These are phyloP conservation scores for Neoarius graeffei DNA, from an alignment of 2,113 vertebrate species.

Conservation along the genomic window DNA sequence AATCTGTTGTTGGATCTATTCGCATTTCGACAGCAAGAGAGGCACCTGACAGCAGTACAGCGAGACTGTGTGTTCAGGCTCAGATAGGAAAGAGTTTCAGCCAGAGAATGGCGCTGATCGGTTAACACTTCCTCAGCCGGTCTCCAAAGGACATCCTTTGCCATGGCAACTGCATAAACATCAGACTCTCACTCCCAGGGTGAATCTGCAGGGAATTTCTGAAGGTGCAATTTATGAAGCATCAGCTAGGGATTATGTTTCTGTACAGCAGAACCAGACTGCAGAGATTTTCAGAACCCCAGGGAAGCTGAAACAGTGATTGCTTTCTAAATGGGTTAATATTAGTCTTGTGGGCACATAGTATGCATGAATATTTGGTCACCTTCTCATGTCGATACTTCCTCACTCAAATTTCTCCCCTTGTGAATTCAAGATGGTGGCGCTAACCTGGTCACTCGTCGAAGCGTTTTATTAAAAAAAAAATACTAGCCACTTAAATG, in stretches of 20 bases:
- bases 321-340: conserved; percentile 25
- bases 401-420: not conserved
- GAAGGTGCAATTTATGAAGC: conserved; percentile 54
- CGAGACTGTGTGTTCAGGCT: conserved; percentile 27
- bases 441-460: not conserved
- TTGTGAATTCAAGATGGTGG: not conserved
- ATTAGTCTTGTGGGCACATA: conserved; percentile 18
- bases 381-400: not conserved
- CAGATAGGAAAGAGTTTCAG: conserved; percentile 36
- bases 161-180: conserved; percentile 74
- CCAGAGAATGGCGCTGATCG: conserved; percentile 51
- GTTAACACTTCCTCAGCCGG: conserved; percentile 63
- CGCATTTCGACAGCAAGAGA: not conserved
- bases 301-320: not conserved
- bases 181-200: conserved; percentile 52
- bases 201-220: conserved; percentile 51
- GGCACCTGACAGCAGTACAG: not conserved
- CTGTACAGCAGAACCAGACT: conserved; percentile 27
- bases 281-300: conserved; percentile 11
- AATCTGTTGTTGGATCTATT: not conserved
- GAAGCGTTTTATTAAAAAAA: not conserved
- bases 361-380: not conserved
- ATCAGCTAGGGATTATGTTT: conserved; percentile 41
- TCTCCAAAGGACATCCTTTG: conserved; percentile 62
- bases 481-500: not conserved